Base-by-base conservation (phyloP, 2,113 vertebrate genomes). In the Gavia stellata region DNA sequence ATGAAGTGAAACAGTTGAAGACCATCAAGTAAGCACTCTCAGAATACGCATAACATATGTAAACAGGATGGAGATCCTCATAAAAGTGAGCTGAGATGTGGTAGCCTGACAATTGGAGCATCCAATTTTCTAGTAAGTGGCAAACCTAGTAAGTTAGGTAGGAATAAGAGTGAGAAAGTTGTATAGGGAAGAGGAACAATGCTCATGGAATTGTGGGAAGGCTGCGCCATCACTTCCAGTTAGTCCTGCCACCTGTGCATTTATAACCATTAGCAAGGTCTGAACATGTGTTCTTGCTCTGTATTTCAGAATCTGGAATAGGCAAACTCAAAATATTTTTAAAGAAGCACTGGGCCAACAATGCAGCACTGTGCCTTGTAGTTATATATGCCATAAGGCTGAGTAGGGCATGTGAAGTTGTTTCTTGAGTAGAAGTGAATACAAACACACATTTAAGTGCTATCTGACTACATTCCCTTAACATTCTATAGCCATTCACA, bases 51-150 rank as follows among this genome's bases (percentile, higher is more conserved):
- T 44, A 25, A 34, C 11, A 24, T 15, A 42, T 14, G 16, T 59
- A 40, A 68, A 68, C 0, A 0, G 7, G 4, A 34, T 29, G 47
- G 18, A 38, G 4, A 21, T 34, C 42, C 19, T 59, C 26, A 8
- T 31, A 45, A 52, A 88, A 52, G 24, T 34, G 31, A 68, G 14
- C 44, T 38, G 33, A 70, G 36, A 18, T 21, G 4, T 33, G 14
- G 14, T 15, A 38, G 42, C 16, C n/a, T 52, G 36, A 71, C 44
- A 65, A 26, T 7, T 1, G 3, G n/a, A 65, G 9, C 13, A 58
- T 7, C 8, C 3, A 47, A 6, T 33, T n/a, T 33, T 67, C 14
- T 21, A 66, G 17, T 28, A 31, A 47, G 12, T 14, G 24, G 14
- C 3, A 31, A 62, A 50, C 17, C 28, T 44, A 33, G 10, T 61